Evolutionary conservation across 2,888 invertebrate species (phyloP).

Genomic region (Acholoe squamosa): DNA sequence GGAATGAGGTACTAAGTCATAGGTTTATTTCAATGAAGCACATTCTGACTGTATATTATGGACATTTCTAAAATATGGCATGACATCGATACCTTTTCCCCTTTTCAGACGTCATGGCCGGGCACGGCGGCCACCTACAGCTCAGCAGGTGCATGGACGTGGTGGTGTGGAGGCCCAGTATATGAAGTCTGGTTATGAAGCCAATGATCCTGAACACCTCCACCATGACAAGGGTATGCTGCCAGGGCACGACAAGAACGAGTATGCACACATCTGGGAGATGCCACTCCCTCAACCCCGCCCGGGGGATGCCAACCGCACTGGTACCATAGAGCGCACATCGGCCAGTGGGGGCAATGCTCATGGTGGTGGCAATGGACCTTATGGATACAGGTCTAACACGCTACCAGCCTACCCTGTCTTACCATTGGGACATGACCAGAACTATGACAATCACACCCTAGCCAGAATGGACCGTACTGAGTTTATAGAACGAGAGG

Average conservation of each 20-base stretch:
- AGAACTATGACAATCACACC: slow-evolving; percentile 40
- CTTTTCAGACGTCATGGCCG: slow-evolving; percentile 31
- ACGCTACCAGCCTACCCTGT: slow-evolving; percentile 53
- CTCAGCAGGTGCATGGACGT: slow-evolving; percentile 11
- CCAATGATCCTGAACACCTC: background rate
- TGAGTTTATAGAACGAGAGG: slow-evolving; percentile 48
- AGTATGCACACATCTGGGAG: slow-evolving; percentile 63
- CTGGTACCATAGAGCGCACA: slow-evolving; percentile 14
- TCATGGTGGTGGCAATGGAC: background rate
- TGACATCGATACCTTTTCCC: no score
- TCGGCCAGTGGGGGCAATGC: background rate
- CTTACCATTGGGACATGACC: slow-evolving; percentile 9
- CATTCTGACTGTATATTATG: no score
- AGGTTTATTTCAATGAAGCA: no score
- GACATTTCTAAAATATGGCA: no score
- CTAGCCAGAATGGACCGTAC: slow-evolving; percentile 21
- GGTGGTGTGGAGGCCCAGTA: slow-evolving; percentile 19
- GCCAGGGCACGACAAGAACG: slow-evolving; percentile 46
- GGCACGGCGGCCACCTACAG: slow-evolving; percentile 29
- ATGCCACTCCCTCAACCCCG: slow-evolving; percentile 62
- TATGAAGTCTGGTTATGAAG: slow-evolving; percentile 38
- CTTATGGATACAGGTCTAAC: slow-evolving; percentile 60
- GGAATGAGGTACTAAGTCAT: no score
- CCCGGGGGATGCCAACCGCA: background rate
- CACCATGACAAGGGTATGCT: slow-evolving; percentile 30